Base-by-base conservation (phyloP, 2,888 invertebrate species). In the Rhingia campestris region DNA sequence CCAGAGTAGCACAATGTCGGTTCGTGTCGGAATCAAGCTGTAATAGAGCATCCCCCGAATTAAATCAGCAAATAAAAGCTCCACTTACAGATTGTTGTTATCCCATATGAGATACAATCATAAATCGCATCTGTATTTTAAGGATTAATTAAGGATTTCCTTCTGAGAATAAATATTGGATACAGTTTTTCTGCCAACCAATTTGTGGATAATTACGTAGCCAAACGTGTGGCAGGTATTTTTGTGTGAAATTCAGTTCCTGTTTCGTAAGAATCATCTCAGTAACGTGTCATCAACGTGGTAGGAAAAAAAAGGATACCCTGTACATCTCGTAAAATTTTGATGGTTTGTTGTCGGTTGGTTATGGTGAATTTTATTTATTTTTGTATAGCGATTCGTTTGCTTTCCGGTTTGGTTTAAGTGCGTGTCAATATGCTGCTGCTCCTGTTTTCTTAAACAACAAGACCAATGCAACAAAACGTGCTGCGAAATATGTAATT, bases 1-100 rank as follows among this genome's bases (percentile, higher is more conserved):
- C 84, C 58, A 84, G 84, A 80, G 70, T 54, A 84, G 74, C 74
- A 84, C 84, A 84, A 84, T 84, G 80, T 80, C 84, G 84, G 84
- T 79, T 80, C 80, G 84, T 58, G 84, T 70, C 74, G 56, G 58
- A 69, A 74, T 59, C 22, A 35, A 43, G 41, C 14, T 59, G 30
- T 54, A 51, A 66, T 66, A 54, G 59, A 49, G 53, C 39, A 59
- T 53, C 67, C 61, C 49, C 22, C 49, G 63, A 67, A 49, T 37
- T 63, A 12, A 47, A 49, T 22, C 22, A 22, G 22, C 22, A 72
- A 67, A n/a, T n/a, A 73, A 82, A 77, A 74, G 69, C 80, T 74
- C 59, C 22, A 37, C 22, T 43, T 9, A 51, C 43, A 37, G 45
- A 69, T 70, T 77, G 51, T 66, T 77, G 41, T 79, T 47, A 56